phyloP scores from a whole-genome alignment of 2,888 invertebrate species.

The Idaea biselata region DNA sequence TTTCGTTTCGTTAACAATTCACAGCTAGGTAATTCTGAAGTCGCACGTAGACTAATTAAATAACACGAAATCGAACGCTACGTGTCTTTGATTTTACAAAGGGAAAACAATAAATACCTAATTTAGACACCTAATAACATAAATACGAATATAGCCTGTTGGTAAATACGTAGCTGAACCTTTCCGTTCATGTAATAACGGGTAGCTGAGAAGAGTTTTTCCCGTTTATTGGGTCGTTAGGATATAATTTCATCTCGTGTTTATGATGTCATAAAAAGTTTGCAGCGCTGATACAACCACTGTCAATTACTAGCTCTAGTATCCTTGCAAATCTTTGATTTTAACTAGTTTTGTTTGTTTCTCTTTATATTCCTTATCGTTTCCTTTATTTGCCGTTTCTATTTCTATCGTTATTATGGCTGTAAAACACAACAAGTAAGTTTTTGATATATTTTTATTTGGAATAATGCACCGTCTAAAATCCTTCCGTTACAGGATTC shows the following conservation, averaged over 20 bases:
- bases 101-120: constrained; percentile 30
- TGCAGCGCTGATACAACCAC: constrained; percentile 69
- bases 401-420: background rate
- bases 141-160: constrained; percentile 45
- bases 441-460: too few species aligned
- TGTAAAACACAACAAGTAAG: too few species aligned
- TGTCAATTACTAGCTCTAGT: constrained; percentile 56
- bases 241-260: constrained; percentile 78
- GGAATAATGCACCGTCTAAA: too few species aligned
- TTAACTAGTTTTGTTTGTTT: constrained; percentile 11
- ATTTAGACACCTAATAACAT: constrained; percentile 45
- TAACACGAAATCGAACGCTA: constrained; percentile 9
- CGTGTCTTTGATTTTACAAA: constrained; percentile 22
- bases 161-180: constrained; percentile 54
- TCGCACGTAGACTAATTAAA: constrained; percentile 14
- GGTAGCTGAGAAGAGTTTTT: constrained; percentile 67
- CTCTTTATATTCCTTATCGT: background rate
- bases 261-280: constrained; percentile 75
- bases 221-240: constrained; percentile 76
- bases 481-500: too few species aligned
- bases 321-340: constrained; percentile 29
- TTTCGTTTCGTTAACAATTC: background rate
- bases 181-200: constrained; percentile 65
- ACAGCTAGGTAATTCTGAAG: background rate
- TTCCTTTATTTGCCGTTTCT: background rate